Conservation (phyloP, 1,140 invertebrate genomes). For the Orchestia grillus region DNA sequence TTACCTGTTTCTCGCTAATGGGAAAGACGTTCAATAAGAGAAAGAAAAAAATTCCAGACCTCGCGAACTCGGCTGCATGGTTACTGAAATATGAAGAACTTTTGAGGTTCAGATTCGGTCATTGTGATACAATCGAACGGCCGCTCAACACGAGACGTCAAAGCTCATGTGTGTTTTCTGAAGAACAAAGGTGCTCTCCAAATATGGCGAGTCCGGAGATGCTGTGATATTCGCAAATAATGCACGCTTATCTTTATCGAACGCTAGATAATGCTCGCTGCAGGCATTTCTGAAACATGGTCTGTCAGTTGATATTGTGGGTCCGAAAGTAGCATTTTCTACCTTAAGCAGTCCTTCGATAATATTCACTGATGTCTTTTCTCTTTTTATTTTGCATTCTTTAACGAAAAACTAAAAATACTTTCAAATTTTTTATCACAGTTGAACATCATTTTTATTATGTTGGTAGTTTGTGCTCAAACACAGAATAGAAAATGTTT, state of each 20-base stretch:
- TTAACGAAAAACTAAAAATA: neutral
- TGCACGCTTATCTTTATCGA: neutral
- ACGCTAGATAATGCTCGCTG: neutral
- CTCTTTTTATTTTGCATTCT: neutral
- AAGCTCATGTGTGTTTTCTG: neutral
- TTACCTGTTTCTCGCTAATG: slow-evolving; percentile 51
- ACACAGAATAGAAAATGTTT: neutral
- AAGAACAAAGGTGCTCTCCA: neutral
- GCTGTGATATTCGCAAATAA: neutral
- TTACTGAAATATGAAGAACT: slow-evolving; percentile 4
- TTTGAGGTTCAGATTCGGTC: neutral
- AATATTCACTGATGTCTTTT: neutral
- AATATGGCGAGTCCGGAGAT: neutral
- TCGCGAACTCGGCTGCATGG: slow-evolving; percentile 30
- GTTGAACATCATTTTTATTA: neutral
- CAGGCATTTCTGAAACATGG: neutral
- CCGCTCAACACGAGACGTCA: slow-evolving; percentile 10
- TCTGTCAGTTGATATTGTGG: neutral
- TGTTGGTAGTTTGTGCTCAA: neutral
- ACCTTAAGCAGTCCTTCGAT: neutral
- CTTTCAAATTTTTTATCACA: neutral
- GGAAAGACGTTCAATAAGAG: slow-evolving; percentile 14
- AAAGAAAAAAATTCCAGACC: slow-evolving; percentile 1
- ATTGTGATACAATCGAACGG: slow-evolving; percentile 47
- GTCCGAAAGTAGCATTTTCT: neutral